phyloP scores from a whole-genome alignment of 2,888 invertebrate genomes.

The Graphium colonna region DNA sequence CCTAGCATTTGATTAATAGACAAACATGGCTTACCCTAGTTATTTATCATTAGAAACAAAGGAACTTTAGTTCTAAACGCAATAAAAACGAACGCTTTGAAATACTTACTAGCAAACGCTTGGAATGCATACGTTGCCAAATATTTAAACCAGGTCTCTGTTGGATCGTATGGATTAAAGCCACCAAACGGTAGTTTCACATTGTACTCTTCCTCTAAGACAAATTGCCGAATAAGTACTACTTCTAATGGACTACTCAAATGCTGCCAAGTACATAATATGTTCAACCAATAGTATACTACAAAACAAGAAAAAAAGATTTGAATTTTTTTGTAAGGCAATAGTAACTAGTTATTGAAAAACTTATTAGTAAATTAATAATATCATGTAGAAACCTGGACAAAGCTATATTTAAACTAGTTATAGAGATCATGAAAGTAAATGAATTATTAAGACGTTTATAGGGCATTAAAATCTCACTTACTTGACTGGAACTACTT shows the following conservation, averaged over 20 bases:
- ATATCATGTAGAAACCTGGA: too few species aligned
- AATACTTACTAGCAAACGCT: conserved; percentile 46
- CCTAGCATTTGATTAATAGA: too few species aligned
- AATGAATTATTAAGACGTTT: too few species aligned
- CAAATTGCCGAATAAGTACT: conserved; percentile 37
- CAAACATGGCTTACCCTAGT: too few species aligned
- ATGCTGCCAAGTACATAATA: conserved; percentile 44
- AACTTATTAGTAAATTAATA: too few species aligned
- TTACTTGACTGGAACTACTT: conserved; percentile 12
- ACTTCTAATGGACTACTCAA: conserved; percentile 39
- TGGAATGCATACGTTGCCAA: conserved; percentile 45
- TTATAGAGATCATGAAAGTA: too few species aligned
- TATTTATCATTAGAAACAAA: too few species aligned
- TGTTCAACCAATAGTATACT: conserved; percentile 46
- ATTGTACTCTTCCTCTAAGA: conserved; percentile 40
- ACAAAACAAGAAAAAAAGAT: too few species aligned
- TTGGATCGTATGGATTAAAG: conserved; percentile 46
- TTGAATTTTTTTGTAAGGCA: too few species aligned
- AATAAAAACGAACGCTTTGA: background rate
- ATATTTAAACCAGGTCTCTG: conserved; percentile 44
- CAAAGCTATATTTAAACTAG: too few species aligned
- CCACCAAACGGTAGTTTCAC: conserved; percentile 45
- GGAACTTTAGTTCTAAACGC: too few species aligned
- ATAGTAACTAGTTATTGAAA: too few species aligned
- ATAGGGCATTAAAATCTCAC: background rate